Percentiles rank a stretch among this genome's conserved stretches.
These are phyloP conservation scores for Dunckerocampus dactyliophorus DNA, from an alignment of 2,113 vertebrate species.

Conservation along the genomic window DNA sequence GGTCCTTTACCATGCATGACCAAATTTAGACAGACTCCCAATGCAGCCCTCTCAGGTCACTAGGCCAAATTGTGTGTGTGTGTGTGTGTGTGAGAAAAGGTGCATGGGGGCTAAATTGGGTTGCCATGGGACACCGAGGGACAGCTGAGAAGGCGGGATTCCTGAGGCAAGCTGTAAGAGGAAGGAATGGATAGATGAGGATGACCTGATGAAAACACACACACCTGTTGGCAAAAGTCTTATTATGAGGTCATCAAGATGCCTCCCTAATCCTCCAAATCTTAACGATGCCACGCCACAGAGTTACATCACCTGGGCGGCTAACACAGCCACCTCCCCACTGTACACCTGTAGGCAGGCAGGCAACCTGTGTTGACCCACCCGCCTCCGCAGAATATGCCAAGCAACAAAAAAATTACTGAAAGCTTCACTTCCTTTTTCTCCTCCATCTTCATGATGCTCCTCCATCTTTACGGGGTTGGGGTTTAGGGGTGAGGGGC, in stretches of 20 bases:
- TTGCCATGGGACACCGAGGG: conserved; percentile 63
- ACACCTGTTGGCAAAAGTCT: conserved; percentile 26
- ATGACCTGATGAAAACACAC: conserved; percentile 8
- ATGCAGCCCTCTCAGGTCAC: conserved; percentile 37
- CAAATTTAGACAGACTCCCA: conserved; percentile 69
- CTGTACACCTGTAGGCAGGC: not conserved
- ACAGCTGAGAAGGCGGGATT: conserved; percentile 73
- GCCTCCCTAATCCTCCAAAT: not conserved
- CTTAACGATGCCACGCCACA: not conserved
- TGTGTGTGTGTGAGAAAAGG: not conserved
- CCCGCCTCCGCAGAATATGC: not conserved
- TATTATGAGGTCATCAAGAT: conserved; percentile 46
- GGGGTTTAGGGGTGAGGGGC: not conserved
- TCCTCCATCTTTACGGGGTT: no score
- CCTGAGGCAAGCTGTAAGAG: conserved; percentile 58
- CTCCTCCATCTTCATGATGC: no score
- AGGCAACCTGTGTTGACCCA: not conserved
- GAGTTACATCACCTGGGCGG: not conserved
- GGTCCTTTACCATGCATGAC: conserved; percentile 57
- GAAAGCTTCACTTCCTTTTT: not conserved
- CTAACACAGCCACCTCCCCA: not conserved
- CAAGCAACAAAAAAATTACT: not conserved
- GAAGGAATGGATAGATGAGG: conserved; percentile 39
- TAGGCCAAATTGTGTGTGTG: conserved; percentile 13
- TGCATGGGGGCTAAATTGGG: conserved; percentile 51